Evolutionary conservation across 2,113 vertebrate species (phyloP).

Genomic region (Prolemur simus): DNA sequence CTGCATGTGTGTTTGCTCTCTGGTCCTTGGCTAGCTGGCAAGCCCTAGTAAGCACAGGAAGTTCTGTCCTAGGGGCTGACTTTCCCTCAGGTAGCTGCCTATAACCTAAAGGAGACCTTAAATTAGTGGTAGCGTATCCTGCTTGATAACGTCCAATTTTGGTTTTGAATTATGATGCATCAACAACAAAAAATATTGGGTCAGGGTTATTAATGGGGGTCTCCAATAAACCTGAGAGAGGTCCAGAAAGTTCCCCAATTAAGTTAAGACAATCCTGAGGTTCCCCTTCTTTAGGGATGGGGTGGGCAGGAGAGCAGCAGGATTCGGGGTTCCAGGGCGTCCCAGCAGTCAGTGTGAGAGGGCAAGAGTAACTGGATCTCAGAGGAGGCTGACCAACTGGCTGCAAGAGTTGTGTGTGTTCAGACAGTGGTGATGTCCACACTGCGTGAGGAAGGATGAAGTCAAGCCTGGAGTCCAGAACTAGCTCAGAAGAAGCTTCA

Average conservation of each 20-base stretch:
- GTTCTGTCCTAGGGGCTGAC: neutral
- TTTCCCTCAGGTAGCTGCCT: neutral
- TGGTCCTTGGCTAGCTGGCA: neutral
- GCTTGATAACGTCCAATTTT: neutral
- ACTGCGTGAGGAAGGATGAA: neutral
- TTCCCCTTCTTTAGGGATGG: neutral
- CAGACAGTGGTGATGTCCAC: neutral
- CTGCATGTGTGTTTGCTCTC: neutral
- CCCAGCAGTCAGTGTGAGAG: neutral
- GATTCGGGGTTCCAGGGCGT: neutral
- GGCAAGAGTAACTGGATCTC: neutral
- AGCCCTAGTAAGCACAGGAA: neutral
- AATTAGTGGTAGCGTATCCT: neutral
- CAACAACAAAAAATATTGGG: neutral
- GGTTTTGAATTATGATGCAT: neutral
- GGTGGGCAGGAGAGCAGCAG: neutral
- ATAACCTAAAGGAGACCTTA: neutral
- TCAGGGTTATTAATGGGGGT: neutral
- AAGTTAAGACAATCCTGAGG: neutral
- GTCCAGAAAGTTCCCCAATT: neutral
- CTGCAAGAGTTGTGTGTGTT: neutral
- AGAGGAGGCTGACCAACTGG: neutral
- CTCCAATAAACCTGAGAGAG: neutral
- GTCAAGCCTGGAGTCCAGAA: neutral
- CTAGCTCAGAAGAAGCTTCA: neutral